Base-by-base conservation (phyloP, 1,140 invertebrate species). In the Drosophila subobscura region DNA sequence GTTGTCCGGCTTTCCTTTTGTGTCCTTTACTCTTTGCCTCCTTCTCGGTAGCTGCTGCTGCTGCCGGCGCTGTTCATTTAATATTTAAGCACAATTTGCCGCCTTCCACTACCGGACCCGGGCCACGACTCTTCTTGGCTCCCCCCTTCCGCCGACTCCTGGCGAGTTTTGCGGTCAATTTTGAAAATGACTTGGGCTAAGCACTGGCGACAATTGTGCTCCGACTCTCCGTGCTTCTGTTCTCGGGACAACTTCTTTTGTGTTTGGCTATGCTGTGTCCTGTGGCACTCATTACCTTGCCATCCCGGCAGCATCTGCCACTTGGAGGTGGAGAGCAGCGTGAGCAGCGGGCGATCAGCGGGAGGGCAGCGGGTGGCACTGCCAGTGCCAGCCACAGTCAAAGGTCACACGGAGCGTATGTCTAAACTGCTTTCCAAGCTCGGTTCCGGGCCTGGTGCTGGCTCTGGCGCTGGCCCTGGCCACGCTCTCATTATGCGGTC, bases 1-100 rank as follows among this genome's bases (percentile, higher is more conserved):
- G 77, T 86, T 85, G 80, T 79, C 79, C 79, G 61, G 53, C 60
- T 57, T 57, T 70, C 67, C 60, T 64, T 78, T 77, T 57, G 58
- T 51, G 59, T 66, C 47, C 50, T 54, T 50, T 54, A 25, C 27
- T 44, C 55, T 71, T 50, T 47, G 46, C 60, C 60, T 59, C 56
- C 52, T 49, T 52, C 58, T 56, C 10, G 4, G 37, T 10, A 12
- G 25, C 37, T 59, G 55, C 37, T n/a, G 55, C 37, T n/a, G 16
- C 20, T 52, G 50, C 55, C 61, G 75, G 79, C 33, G 33, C 61
- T 89, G 74, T 83, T 90, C 86, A 90, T 90, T 90, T 90, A 90
- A 90, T 90, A 90, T 90, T 90, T 90, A 90, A 90, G 86, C 86
- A 77, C 86, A 89, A 86, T 89, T 90, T 83, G 86, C 73, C 79